Evolutionary conservation across 2,797 vertebrate genomes (phyloP), one percentile per base, ranked within the genome.

Genomic region (Rhincodon typus): DNA sequence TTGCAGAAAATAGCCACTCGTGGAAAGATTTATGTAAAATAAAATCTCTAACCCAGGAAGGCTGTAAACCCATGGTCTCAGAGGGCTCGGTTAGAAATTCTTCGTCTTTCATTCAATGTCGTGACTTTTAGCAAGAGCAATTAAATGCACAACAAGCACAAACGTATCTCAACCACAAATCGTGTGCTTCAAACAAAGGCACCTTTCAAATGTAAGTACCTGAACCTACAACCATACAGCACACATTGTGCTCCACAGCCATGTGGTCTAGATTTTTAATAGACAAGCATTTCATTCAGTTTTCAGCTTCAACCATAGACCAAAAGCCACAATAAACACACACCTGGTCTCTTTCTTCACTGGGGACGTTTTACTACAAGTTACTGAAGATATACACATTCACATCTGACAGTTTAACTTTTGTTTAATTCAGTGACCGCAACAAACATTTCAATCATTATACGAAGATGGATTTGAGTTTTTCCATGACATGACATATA

Each of bases 241-340:
- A 57, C 50, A 34, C 27, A 88, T 53, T 57, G 3, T 57, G 53
- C 50, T 57, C 50, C 86, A 88, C 34, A 17, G 27, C 53, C 25
- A 57, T 30, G 86, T 3, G 86, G 86, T 88, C 86, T 57, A 53
- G 50, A 57, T 53, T 88, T 88, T 57, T 88, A 53, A 57, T 57
- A 57, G 3, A 15, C 86, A 6, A 25, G 82, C 82, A 84, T 34
- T 88, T 57, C 86, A 57, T 57, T 88, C 86, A 57, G 86, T 2
- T 57, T 88, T 57, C 50, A 57, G 46, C 53, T 88, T 88, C 27
- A 53, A 88, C 50, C 10, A 27, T 15, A 88, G 50, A 53, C 86
- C 50, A 88, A 57, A 57, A 88, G 86, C 82, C 82, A 84, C 82
- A 84, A 84, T 84, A 84, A 84, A 84, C 82, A 84, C 86, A 57